Conservation (phyloP, 2,113 vertebrate species). For the Microcebus lehilahytsara region DNA sequence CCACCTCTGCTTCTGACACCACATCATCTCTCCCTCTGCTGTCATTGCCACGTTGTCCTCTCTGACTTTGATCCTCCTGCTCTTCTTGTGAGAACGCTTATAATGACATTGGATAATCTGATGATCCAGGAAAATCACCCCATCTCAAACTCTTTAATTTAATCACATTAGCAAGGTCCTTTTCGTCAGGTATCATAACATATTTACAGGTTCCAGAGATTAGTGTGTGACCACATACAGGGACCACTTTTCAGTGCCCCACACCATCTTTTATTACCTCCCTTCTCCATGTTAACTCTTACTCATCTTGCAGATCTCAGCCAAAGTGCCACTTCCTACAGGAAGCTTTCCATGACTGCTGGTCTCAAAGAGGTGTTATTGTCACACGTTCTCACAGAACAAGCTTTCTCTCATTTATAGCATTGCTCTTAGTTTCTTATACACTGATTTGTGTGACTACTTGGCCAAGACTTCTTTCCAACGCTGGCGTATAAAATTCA, state of each 20-base stretch:
- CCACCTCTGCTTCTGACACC: neutral
- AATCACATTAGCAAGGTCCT: neutral
- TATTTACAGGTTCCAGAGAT: neutral
- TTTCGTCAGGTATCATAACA: neutral
- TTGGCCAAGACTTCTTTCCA: neutral
- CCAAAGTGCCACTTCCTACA: neutral
- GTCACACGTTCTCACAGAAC: neutral
- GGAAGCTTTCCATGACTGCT: neutral
- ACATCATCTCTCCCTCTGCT: neutral
- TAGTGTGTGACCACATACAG: neutral
- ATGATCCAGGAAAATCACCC: neutral
- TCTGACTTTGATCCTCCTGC: neutral
- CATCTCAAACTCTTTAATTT: neutral
- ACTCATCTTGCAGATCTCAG: neutral
- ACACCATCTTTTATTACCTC: accelerated
- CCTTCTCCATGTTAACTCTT: neutral
- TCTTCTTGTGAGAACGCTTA: neutral
- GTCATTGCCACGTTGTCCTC: neutral
- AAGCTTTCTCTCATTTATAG: neutral
- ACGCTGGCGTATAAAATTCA: neutral
- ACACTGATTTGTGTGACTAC: neutral
- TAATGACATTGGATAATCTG: neutral
- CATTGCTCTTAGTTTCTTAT: neutral
- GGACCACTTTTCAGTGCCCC: neutral
- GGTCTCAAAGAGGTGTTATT: neutral